Conservation (phyloP, 1,140 invertebrate species). For the Pachyrhynchus sulphureomaculatus region DNA sequence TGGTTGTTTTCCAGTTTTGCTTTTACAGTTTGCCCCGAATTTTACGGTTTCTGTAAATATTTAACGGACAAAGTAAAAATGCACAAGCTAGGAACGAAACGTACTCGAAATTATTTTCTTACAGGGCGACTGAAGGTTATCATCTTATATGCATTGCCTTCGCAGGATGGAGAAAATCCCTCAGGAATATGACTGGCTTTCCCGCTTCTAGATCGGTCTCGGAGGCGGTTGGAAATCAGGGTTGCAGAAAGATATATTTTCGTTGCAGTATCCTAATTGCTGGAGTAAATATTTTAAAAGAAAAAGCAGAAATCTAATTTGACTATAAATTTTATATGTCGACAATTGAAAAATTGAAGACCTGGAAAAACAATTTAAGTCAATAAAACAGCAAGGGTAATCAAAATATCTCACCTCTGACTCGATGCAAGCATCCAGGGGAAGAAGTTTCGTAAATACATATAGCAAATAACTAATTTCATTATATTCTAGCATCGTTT, state of each 20-base stretch:
- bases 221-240: background rate
- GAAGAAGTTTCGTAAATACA: too few relatives aligned
- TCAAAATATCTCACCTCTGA: too few relatives aligned
- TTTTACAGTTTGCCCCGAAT: background rate
- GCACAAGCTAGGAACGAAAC: background rate
- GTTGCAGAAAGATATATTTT: background rate
- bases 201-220: background rate
- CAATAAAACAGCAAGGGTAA: too few relatives aligned
- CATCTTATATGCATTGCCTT: conserved; percentile 1
- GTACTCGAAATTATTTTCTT: background rate
- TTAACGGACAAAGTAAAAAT: background rate
- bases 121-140: background rate
- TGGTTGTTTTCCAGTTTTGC: background rate
- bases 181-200: background rate
- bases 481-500: too few relatives aligned
- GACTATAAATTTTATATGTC: too few relatives aligned
- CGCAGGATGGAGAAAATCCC: background rate
- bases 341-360: too few relatives aligned
- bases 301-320: too few relatives aligned
- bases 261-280: background rate
- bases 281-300: too few relatives aligned
- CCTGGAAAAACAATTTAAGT: too few relatives aligned
- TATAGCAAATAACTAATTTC: too few relatives aligned
- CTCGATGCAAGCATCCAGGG: too few relatives aligned
- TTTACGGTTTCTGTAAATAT: conserved; percentile 1